Evolutionary conservation across 2,797 vertebrate genomes (phyloP).

Genomic region (Scomberomorus guttatus): DNA sequence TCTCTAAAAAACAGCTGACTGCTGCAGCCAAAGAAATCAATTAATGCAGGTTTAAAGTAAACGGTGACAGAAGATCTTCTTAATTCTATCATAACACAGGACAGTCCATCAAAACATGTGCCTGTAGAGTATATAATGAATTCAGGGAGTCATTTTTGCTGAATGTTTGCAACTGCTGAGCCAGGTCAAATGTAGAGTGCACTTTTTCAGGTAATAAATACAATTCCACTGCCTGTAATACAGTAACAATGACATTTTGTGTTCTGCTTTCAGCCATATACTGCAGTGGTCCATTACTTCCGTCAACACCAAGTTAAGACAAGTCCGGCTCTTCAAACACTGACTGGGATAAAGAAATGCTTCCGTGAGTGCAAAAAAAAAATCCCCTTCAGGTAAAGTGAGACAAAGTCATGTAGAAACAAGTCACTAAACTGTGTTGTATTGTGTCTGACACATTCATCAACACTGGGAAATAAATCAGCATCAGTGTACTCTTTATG

Average conservation of each 20-base stretch:
- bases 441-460: slow-evolving; percentile 1
- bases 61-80: no score
- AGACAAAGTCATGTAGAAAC: slow-evolving; percentile 24
- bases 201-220: no score
- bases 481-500: neutral
- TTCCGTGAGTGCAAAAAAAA: neutral
- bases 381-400: slow-evolving; percentile 15
- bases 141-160: no score
- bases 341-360: slow-evolving; percentile 19
- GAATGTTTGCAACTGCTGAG: no score
- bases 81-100: no score
- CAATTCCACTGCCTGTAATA: neutral
- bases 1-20: no score
- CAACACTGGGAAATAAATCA: neutral
- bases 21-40: no score
- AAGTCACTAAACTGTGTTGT: neutral
- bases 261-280: neutral
- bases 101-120: no score
- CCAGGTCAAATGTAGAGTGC: no score
- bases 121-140: no score
- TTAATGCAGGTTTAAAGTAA: no score
- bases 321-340: slow-evolving; percentile 24
- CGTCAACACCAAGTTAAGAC: slow-evolving; percentile 33
- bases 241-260: slow-evolving; percentile 16
- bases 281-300: neutral